phyloP scores from a whole-genome alignment of 2,113 vertebrate genomes.

The Salvelinus sp. region DNA sequence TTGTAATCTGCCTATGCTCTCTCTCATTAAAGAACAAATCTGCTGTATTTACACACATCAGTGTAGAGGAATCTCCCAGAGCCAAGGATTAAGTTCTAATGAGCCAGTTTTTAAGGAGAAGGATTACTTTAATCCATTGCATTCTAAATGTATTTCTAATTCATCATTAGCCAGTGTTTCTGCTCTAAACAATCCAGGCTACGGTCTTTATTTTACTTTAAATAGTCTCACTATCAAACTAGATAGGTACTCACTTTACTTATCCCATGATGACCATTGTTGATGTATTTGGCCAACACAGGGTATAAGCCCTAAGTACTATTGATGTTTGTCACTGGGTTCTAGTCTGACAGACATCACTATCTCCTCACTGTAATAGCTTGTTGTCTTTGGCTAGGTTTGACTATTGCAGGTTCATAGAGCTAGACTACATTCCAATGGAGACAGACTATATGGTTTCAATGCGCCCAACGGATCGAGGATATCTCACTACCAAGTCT shows the following conservation, averaged over 20 bases:
- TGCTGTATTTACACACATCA: neutral
- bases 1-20: constrained; percentile 1
- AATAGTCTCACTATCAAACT: too few species aligned
- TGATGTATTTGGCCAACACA: neutral
- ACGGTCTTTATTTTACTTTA: too few species aligned
- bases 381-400: constrained; percentile 75
- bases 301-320: neutral
- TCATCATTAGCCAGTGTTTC: too few species aligned
- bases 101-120: neutral
- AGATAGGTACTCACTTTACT: too few species aligned
- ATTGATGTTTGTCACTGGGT: neutral
- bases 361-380: constrained; percentile 40
- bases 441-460: constrained; percentile 79
- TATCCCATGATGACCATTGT: neutral
- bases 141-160: too few species aligned
- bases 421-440: constrained; percentile 81
- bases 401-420: constrained; percentile 83
- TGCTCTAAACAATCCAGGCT: too few species aligned
- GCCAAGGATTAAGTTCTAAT: neutral
- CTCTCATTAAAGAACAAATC: neutral
- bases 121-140: too few species aligned
- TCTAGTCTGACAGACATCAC: neutral
- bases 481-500: constrained; percentile 59
- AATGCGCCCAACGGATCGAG: constrained; percentile 75
- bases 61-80: neutral